Conservation (phyloP, 2,113 vertebrate species). For the Hoplias malabaricus region DNA sequence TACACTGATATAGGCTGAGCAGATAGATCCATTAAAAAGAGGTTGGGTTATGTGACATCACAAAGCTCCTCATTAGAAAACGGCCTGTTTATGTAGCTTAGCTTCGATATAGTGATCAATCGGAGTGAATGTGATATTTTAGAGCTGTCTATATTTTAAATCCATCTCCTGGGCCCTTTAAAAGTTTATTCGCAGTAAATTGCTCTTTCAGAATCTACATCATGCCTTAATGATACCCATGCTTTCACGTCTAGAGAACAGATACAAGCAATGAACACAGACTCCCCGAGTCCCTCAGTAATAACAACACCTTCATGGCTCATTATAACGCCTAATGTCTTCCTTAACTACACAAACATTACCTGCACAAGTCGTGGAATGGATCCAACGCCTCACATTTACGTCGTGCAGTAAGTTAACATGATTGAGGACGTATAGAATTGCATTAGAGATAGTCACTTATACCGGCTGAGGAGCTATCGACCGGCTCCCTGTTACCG, state of each 20-base stretch:
- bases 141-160: too few relatives aligned
- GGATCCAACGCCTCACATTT: not conserved
- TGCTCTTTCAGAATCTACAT: not conserved
- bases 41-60: too few relatives aligned
- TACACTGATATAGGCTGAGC: too few relatives aligned
- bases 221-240: not conserved
- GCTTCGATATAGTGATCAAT: too few relatives aligned
- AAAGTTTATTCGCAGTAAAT: not conserved
- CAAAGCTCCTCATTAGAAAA: too few relatives aligned
- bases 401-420: constrained; percentile 1
- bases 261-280: not conserved
- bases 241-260: not conserved
- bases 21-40: too few relatives aligned
- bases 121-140: too few relatives aligned
- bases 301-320: not conserved
- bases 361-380: not conserved
- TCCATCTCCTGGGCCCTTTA: too few relatives aligned
- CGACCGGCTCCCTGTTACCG: constrained; percentile 28
- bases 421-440: constrained; percentile 18
- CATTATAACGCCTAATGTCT: constrained; percentile 4
- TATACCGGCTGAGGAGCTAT: constrained; percentile 43
- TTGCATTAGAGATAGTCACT: constrained; percentile 42
- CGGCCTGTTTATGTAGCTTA: too few relatives aligned
- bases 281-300: not conserved
- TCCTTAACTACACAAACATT: not conserved